Evolutionary conservation across 2,113 vertebrate genomes (phyloP), one percentile per base, ranked within the genome.

Genomic region (Ursus arctos): DNA sequence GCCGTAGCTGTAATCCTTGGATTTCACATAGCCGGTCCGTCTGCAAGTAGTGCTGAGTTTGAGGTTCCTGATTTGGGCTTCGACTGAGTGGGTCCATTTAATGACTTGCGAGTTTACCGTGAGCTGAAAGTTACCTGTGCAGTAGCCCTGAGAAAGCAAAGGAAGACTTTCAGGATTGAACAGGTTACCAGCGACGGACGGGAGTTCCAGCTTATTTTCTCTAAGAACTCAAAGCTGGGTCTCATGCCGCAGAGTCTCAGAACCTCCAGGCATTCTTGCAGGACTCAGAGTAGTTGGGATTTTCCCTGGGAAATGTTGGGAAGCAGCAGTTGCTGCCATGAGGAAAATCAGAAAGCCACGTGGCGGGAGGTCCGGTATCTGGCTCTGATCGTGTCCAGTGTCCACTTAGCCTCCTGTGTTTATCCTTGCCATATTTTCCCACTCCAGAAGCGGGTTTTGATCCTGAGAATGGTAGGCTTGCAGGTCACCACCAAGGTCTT

Each of bases 321-420:
- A 43, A 82, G 71, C 57, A 1, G 28, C 16, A 0, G 65, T 36
- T 0, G 26, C 40, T 47, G 69, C 15, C 0, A 0, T 11, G 43
- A 0, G 59, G 87, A 43, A 88, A 24, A 16, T 31, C 69, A 21
- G 61, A 33, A 55, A 72, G 7, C 59, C 43, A 6, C 16, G 43
- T 0, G 43, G 6, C 3, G 0, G n/a, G 65, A 3, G 4, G 15
- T 3, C 40, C 3, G 1, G 10, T 0, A 26, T 16, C 9, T 1
- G 24, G 26, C 40, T 18, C 21, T 33, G 0, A 2, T 22, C 16
- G 16, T 2, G 3, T 55, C 33, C 9, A 0, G 2, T 2, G 31
- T 24, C 36, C 14, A 22, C 76, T 22, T 0, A 16, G 6, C 43
- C 57, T n/a, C 1, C 0, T 33, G 11, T 14, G 9, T 47, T 22